A percentile compares a stretch with the other conserved stretches of the same genome.
Evolutionary conservation across 2,888 invertebrate genomes (phyloP).

Genomic region (Coenonympha glycerion): DNA sequence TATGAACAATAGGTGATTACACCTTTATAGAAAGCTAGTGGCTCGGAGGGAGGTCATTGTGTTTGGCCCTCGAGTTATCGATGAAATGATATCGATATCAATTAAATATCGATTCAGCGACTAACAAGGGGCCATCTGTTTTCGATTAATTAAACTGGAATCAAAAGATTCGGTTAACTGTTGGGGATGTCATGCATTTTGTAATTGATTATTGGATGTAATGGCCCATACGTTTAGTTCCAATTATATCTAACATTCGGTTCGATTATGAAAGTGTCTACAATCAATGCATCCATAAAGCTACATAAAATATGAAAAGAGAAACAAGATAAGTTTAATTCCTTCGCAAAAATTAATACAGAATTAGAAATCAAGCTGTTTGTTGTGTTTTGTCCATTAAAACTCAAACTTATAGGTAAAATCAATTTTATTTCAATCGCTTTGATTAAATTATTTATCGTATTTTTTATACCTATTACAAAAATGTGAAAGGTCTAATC

Average conservation of each 20-base stretch:
- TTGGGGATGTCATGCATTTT: conserved; percentile 31
- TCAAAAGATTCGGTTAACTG: conserved; percentile 35
- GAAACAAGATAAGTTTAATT: too few relatives aligned
- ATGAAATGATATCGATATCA: conserved; percentile 45
- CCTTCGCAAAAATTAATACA: too few relatives aligned
- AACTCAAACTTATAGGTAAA: too few relatives aligned
- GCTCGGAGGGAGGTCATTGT: conserved; percentile 66
- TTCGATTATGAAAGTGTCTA: too few relatives aligned
- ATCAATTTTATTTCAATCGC: too few relatives aligned
- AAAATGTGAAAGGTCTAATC: too few relatives aligned
- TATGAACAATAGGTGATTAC: conserved; percentile 73
- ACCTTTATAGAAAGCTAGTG: conserved; percentile 61
- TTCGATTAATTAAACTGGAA: conserved; percentile 66
- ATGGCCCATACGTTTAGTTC: background rate
- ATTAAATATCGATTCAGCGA: conserved; percentile 61
- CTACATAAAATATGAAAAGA: too few relatives aligned
- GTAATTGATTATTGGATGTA: conserved; percentile 21
- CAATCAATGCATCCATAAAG: background rate
- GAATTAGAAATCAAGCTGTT: too few relatives aligned
- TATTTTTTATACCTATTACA: too few relatives aligned
- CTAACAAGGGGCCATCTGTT: conserved; percentile 73
- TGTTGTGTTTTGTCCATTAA: too few relatives aligned
- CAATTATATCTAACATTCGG: background rate
- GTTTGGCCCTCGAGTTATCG: conserved; percentile 54
- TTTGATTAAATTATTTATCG: background rate